Conservation (phyloP, 2,797 vertebrate species). For the Vespertilio murinus region DNA sequence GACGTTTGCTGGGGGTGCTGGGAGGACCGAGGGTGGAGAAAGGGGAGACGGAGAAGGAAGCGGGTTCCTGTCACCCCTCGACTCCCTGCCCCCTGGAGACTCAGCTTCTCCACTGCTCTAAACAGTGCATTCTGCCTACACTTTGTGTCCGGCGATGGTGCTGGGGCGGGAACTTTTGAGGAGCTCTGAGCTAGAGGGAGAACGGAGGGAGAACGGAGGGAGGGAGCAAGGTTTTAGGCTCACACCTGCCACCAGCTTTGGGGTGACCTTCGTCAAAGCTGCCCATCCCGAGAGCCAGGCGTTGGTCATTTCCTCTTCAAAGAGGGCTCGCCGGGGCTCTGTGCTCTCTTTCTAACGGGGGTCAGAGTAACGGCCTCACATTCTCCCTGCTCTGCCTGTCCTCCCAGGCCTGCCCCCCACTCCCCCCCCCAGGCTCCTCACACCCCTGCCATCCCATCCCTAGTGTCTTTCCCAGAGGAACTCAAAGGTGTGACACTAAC, state of each 20-base stretch:
- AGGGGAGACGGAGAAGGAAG: neutral
- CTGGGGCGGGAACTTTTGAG: neutral
- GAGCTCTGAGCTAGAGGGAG: neutral
- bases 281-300: neutral
- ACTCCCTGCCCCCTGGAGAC: neutral
- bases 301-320: fast-evolving
- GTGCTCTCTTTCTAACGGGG: neutral
- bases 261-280: neutral
- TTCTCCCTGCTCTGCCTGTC: neutral
- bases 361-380: neutral
- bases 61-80: neutral
- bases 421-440: no score
- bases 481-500: neutral
- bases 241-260: neutral
- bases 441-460: neutral
- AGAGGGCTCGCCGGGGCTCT: neutral
- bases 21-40: neutral
- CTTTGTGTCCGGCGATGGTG: neutral
- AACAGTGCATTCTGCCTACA: neutral
- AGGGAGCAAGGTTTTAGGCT: neutral
- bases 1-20: neutral
- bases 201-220: neutral
- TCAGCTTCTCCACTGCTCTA: neutral
- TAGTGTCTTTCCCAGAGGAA: neutral
- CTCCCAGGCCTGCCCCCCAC: neutral